Conservation (phyloP, 2,888 invertebrate species). For the Patella caerulea region DNA sequence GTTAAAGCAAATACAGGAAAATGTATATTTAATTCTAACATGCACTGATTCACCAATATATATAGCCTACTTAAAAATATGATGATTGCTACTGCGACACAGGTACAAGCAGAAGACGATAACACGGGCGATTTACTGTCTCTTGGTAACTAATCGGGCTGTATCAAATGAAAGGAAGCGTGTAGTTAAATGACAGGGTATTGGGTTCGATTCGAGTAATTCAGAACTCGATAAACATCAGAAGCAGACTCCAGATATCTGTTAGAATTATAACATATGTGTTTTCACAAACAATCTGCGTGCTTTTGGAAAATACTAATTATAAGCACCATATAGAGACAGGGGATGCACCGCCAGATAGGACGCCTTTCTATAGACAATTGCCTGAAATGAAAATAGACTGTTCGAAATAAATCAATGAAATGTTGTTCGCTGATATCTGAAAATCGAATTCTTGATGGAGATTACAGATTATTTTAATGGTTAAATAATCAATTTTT, state of each 20-base stretch:
- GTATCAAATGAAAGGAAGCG: not conserved
- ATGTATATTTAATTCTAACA: no score
- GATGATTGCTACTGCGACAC: slow-evolving; percentile 27
- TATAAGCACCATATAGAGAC: slow-evolving; percentile 40
- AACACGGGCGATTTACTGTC: not conserved
- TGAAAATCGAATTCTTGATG: no score
- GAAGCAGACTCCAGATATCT: not conserved
- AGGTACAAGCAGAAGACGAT: slow-evolving; percentile 8
- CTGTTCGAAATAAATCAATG: no score
- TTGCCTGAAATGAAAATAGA: not conserved
- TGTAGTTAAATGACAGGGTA: not conserved
- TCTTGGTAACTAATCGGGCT: not conserved
- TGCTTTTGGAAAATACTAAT: slow-evolving; percentile 31
- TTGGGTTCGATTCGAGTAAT: slow-evolving; percentile 21
- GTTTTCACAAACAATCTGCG: slow-evolving; percentile 28
- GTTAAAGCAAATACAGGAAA: no score
- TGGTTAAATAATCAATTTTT: no score
- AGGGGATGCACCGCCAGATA: slow-evolving; percentile 29
- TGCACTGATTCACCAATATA: no score
- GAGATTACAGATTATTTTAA: no score
- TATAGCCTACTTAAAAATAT: not conserved
- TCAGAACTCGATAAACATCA: slow-evolving; percentile 10
- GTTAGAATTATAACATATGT: not conserved
- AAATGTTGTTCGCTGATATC: no score
- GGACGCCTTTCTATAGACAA: slow-evolving; percentile 28